Evolutionary conservation across 2,113 vertebrate genomes (phyloP).

Genomic region (Apeltes quadracus): DNA sequence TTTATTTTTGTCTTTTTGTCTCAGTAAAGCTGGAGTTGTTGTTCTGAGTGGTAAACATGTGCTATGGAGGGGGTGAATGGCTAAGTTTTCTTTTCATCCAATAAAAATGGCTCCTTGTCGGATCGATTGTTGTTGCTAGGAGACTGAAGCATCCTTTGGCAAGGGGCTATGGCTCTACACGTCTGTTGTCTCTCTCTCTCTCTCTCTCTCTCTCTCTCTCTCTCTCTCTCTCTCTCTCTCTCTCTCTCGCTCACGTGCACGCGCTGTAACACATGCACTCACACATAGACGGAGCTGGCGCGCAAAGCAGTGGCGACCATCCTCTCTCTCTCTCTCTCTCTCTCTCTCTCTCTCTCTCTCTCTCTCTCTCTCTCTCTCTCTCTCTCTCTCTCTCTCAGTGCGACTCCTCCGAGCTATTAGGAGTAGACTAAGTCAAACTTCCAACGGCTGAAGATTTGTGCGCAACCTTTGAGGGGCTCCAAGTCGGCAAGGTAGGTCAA

Average conservation of each 20-base stretch:
- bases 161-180: conserved; percentile 77
- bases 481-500: conserved; percentile 69
- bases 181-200: conserved; percentile 72
- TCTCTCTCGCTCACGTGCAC: conserved; percentile 36
- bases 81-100: conserved; percentile 82
- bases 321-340: conserved; percentile 37
- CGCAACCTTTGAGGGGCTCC: conserved; percentile 44
- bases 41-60: conserved; percentile 69
- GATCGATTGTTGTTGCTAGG: conserved; percentile 88
- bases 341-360: conserved; percentile 48
- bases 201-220: conserved; percentile 53
- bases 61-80: conserved; percentile 68
- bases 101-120: conserved; percentile 81
- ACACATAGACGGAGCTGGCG: conserved; percentile 53
- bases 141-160: conserved; percentile 87
- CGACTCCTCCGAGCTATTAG: conserved; percentile 77
- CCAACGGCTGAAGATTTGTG: conserved; percentile 67
- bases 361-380: conserved; percentile 21
- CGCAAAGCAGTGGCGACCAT: conserved; percentile 73
- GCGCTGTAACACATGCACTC: conserved; percentile 21
- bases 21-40: conserved; percentile 59
- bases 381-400: conserved; percentile 60
- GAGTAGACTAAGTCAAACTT: conserved; percentile 80
- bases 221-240: conserved; percentile 28
- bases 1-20: conserved; percentile 9